Percentiles rank a stretch among this genome's conserved stretches.
phyloP scores from a whole-genome alignment of 2,113 vertebrate species.

The Aegotheles bennettii region DNA sequence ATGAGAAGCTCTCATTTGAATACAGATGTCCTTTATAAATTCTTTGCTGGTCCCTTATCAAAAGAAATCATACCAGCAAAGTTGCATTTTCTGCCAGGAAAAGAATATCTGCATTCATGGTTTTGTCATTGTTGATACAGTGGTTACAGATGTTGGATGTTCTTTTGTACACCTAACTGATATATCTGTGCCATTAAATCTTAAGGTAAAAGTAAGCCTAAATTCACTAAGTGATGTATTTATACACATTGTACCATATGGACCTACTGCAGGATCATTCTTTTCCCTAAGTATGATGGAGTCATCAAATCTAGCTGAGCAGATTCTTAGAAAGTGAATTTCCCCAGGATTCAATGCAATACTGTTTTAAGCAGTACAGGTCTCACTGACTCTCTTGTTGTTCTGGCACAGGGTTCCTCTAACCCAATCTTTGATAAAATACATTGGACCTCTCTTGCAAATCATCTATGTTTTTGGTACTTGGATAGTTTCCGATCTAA shows the following conservation, averaged over 20 bases:
- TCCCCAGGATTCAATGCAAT: background rate
- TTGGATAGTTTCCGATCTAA: background rate
- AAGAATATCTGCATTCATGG: fast-evolving
- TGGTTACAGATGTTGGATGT: background rate
- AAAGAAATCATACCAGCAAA: background rate
- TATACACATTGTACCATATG: background rate
- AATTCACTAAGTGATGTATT: background rate
- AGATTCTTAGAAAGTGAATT: background rate
- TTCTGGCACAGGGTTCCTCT: background rate
- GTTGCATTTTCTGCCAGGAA: background rate
- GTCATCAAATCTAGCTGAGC: background rate
- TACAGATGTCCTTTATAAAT: background rate
- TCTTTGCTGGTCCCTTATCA: background rate
- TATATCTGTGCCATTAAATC: background rate
- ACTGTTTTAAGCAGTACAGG: background rate
- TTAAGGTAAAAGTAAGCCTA: background rate
- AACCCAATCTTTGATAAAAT: background rate
- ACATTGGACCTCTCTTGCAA: background rate
- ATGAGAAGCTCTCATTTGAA: background rate
- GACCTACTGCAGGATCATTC: background rate
- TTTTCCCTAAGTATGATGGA: background rate
- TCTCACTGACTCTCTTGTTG: background rate
- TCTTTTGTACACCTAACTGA: background rate
- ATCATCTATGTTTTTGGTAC: background rate
- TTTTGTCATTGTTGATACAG: background rate